Conservation (phyloP, 2,888 invertebrate genomes). For the Mesorhabditis belari region DNA sequence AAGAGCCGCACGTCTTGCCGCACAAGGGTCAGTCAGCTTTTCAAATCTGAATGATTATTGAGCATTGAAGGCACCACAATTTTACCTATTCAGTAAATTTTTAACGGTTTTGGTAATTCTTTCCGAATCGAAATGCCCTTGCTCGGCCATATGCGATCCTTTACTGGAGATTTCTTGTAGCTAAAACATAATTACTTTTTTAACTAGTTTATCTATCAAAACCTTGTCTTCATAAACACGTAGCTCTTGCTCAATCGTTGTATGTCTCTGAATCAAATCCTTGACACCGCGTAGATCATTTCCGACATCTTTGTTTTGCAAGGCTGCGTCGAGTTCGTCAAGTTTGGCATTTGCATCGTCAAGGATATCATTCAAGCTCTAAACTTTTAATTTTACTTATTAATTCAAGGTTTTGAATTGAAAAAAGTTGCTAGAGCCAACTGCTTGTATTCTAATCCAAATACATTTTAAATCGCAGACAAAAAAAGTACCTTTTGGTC, state of each 20-base stretch:
- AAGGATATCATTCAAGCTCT: conserved; percentile 63
- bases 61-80: neutral
- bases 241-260: conserved; percentile 74
- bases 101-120: conserved; percentile 61
- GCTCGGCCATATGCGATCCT: conserved; percentile 79
- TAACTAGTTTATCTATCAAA: conserved; percentile 59
- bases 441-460: no score
- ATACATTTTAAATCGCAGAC: neutral
- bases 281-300: conserved; percentile 84
- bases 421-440: no score
- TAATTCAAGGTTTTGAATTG: neutral
- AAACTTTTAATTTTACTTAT: neutral
- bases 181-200: conserved; percentile 58
- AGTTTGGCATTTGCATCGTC: conserved; percentile 82
- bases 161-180: conserved; percentile 20
- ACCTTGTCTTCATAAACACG: conserved; percentile 75
- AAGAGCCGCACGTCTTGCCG: conserved; percentile 68
- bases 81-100: conserved; percentile 18
- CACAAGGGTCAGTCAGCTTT: conserved; percentile 69
- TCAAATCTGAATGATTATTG: conserved; percentile 61
- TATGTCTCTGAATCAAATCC: conserved; percentile 67
- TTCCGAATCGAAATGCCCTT: conserved; percentile 86
- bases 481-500: conserved; percentile 24
- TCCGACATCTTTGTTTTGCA: conserved; percentile 67
- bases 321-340: conserved; percentile 72